Evolutionary conservation across 2,888 invertebrate species (phyloP), one percentile per base, ranked within the genome.

Genomic region (Amiota minor): DNA sequence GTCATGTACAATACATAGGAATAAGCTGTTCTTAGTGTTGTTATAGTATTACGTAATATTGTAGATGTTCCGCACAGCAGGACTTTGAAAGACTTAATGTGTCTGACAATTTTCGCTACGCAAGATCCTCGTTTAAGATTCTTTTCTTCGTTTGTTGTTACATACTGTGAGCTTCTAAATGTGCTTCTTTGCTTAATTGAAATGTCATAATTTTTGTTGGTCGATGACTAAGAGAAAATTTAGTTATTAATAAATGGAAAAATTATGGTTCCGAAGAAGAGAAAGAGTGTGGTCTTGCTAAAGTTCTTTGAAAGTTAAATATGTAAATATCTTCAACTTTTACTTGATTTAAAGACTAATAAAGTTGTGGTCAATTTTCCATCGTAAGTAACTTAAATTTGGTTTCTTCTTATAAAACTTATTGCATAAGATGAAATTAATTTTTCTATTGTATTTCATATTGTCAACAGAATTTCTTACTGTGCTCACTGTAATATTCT

Each of bases 31-130:
- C 14, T 50, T n/a, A 18, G n/a, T 55, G 55, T 55, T 55, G 55
- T 55, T 55, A 16, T 55, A n/a, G n/a, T n/a, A n/a, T n/a, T n/a
- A n/a, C n/a, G n/a, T 55, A 1, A 8, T 55, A 8, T 14, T 55
- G 55, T 56, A 16, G 56, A n/a, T 56, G n/a, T 18, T 16, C 9
- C 18, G 16, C 67, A 50, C 67, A 67, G 67, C 67, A 67, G 67
- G 67, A 49, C 49, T 46, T 11, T 67, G 18, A 35, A 67, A 50
- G 50, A 67, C 67, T 67, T 67, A 67, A 67, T 50, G 67, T 67
- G 50, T 8, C 67, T 67, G 49, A 67, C 67, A 67, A 49, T 49
- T 50, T 49, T 62, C 46, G 16, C 56, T n/a, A 9, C 2, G 12
- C n/a, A 1, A 18, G 1, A 16, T 35, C 35, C 35, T n/a, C 10